phyloP scores from a whole-genome alignment of 2,113 vertebrate genomes.

The Petaurus breviceps region DNA sequence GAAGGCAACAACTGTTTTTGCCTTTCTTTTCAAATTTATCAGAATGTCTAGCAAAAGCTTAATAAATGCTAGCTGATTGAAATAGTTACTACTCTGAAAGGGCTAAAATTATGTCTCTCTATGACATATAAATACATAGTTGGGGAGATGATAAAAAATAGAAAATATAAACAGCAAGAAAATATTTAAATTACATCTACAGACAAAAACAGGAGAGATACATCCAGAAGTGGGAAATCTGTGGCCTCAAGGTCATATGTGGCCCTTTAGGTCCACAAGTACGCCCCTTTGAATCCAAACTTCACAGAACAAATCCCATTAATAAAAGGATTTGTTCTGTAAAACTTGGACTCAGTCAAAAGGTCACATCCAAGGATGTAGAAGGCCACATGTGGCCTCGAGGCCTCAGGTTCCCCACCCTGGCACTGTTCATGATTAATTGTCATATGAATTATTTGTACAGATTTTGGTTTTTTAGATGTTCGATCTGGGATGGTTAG shows the following conservation, averaged over 20 bases:
- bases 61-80: background rate
- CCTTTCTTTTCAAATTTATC: background rate
- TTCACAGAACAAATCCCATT: no score
- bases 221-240: background rate
- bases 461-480: conserved; percentile 15
- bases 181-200: conserved; percentile 20
- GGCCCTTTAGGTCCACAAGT: no score
- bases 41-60: background rate
- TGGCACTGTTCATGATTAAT: background rate
- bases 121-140: background rate
- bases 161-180: conserved; percentile 13
- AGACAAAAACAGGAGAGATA: background rate
- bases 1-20: background rate
- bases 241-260: no score
- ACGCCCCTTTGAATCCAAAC: no score
- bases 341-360: no score
- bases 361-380: no score
- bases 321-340: no score
- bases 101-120: background rate
- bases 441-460: background rate
- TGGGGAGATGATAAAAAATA: background rate
- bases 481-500: background rate
- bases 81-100: background rate
- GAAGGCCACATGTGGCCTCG: no score
- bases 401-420: no score